A percentile compares a stretch with the other conserved stretches of the same genome.
phyloP scores from a whole-genome alignment of 2,797 vertebrate genomes.

The Podargus strigoides region DNA sequence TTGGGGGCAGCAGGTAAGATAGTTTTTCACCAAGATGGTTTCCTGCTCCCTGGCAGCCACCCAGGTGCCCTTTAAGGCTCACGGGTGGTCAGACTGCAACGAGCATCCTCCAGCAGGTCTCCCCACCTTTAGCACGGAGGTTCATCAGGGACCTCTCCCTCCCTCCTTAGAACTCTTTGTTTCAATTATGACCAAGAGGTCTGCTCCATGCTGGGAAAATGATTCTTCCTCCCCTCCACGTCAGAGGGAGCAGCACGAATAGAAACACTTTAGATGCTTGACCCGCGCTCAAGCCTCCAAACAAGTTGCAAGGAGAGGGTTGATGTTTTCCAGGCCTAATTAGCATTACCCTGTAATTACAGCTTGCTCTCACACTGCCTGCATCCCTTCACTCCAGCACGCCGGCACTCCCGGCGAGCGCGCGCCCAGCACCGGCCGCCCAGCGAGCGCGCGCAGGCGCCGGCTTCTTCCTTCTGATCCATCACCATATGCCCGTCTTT shows the following conservation, averaged over 20 bases:
- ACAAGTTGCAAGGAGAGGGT: not conserved
- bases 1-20: not conserved
- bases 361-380: not conserved
- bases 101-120: not conserved
- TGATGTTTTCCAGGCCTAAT: slow-evolving; percentile 38
- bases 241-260: not conserved
- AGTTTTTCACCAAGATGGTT: not conserved
- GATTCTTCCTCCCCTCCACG: not conserved
- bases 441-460: not conserved
- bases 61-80: not conserved
- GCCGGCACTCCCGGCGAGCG: not conserved
- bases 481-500: slow-evolving; percentile 73
- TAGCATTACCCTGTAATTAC: slow-evolving; percentile 52
- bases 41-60: rapidly evolving
- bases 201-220: not conserved
- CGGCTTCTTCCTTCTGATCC: slow-evolving; percentile 17
- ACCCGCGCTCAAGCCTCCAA: not conserved
- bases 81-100: not conserved
- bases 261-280: not conserved
- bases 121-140: not conserved
- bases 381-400: not conserved
- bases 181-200: slow-evolving; percentile 10
- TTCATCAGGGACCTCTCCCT: not conserved
- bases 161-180: not conserved
- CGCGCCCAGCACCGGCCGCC: not conserved